Conservation (phyloP, 2,888 invertebrate genomes). For the Neria commutata region DNA sequence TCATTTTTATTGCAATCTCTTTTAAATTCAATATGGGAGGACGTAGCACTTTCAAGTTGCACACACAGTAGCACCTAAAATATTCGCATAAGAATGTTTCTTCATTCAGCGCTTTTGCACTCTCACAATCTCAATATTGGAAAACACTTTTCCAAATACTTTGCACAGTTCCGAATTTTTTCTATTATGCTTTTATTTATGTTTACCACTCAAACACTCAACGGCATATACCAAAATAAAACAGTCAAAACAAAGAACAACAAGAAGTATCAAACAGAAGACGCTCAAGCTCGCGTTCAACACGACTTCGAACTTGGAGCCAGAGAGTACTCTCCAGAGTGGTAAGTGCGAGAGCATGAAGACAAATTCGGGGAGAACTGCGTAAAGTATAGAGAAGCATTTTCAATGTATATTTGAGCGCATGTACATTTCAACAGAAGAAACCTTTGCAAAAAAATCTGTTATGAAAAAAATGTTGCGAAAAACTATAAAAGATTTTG, state of each 20-base stretch:
- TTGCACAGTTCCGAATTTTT: neutral
- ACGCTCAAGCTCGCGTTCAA: no score
- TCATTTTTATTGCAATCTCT: no score
- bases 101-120: no score
- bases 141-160: neutral
- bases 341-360: neutral
- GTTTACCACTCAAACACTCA: neutral
- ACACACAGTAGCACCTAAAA: no score
- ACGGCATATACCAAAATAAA: constrained; percentile 2
- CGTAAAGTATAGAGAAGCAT: constrained; percentile 1
- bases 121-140: no score
- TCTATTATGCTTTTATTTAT: constrained; percentile 1
- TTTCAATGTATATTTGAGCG: constrained; percentile 17
- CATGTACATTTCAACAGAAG: constrained; percentile 26
- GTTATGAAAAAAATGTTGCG: neutral
- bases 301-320: no score
- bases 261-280: neutral
- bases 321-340: neutral
- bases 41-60: no score
- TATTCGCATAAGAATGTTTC: no score
- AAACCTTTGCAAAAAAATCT: neutral
- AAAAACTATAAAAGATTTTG: neutral
- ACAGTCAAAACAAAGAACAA: constrained; percentile 32
- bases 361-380: constrained; percentile 5
- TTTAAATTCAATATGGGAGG: no score